phyloP scores from a whole-genome alignment of 2,113 vertebrate genomes.

The Phyllostomus hastatus region DNA sequence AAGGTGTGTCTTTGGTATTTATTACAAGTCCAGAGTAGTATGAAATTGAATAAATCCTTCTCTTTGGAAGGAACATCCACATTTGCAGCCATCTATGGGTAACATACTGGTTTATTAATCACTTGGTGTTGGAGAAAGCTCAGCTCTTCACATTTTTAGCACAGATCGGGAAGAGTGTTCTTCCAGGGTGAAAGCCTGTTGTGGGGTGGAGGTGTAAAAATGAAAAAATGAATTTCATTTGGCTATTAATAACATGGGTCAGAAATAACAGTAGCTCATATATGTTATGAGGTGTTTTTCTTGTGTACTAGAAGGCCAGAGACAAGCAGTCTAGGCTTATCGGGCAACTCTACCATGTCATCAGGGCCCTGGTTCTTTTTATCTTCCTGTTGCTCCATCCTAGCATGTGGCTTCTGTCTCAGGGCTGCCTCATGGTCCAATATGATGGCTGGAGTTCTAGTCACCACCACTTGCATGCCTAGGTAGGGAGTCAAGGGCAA shows the following conservation, averaged over 20 bases:
- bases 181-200: neutral
- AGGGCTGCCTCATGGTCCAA: neutral
- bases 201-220: neutral
- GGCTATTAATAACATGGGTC: neutral
- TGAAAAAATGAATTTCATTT: neutral
- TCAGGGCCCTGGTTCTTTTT: neutral
- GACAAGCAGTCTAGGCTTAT: neutral
- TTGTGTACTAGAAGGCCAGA: neutral
- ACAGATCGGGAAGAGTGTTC: neutral
- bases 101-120: neutral
- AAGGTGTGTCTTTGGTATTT: slow-evolving; percentile 78
- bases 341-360: neutral
- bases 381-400: neutral
- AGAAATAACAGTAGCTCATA: neutral
- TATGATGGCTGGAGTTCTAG: neutral
- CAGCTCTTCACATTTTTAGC: slow-evolving; percentile 35
- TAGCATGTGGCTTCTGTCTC: neutral
- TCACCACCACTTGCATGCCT: neutral
- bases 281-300: neutral
- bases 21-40: slow-evolving; percentile 59
- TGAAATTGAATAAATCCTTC: slow-evolving; percentile 63
- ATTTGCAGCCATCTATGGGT: slow-evolving; percentile 48
- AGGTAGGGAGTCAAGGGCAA: neutral
- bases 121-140: slow-evolving; percentile 55
- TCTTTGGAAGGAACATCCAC: slow-evolving; percentile 58